Conservation (phyloP, 2,888 invertebrate genomes). For the Furcula furcula region DNA sequence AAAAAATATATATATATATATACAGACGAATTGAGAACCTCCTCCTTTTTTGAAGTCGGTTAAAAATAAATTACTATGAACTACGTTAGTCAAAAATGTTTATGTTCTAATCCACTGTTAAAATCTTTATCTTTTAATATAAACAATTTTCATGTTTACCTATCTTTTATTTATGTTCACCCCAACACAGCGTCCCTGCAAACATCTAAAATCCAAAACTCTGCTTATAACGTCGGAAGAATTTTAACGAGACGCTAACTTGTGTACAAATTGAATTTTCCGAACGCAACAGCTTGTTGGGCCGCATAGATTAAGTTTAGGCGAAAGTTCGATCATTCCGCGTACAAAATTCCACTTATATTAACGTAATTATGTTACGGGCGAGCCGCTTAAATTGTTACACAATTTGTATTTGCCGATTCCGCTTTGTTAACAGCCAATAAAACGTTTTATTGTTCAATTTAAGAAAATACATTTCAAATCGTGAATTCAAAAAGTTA, state of each 20-base stretch:
- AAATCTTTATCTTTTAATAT: too few relatives aligned
- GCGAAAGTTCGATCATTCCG: slow-evolving; percentile 68
- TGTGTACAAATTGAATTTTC: slow-evolving; percentile 79
- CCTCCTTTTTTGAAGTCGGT: too few relatives aligned
- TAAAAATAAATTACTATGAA: too few relatives aligned
- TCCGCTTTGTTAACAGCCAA: slow-evolving; percentile 27
- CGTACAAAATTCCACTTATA: slow-evolving; percentile 55
- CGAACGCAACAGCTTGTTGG: slow-evolving; percentile 69
- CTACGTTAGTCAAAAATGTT: too few relatives aligned
- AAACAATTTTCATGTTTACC: too few relatives aligned
- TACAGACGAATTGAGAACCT: too few relatives aligned
- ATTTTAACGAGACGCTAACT: slow-evolving; percentile 79
- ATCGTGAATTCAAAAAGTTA: too few relatives aligned
- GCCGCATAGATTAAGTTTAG: slow-evolving; percentile 68
- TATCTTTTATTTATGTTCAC: too few relatives aligned
- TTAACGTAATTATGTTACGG: slow-evolving; percentile 46
- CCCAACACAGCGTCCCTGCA: slow-evolving; percentile 12
- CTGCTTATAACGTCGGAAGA: slow-evolving; percentile 73
- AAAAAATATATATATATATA: too few relatives aligned
- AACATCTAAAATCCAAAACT: slow-evolving; percentile 47
- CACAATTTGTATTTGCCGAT: slow-evolving; percentile 26
- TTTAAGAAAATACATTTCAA: not conserved
- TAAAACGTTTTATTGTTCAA: not conserved
- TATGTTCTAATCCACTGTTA: too few relatives aligned
- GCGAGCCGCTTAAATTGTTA: slow-evolving; percentile 38